These are phyloP conservation scores for Ictidomys tridecemlineatus DNA, from an alignment of 2,113 vertebrate genomes.

Conservation along the genomic window DNA sequence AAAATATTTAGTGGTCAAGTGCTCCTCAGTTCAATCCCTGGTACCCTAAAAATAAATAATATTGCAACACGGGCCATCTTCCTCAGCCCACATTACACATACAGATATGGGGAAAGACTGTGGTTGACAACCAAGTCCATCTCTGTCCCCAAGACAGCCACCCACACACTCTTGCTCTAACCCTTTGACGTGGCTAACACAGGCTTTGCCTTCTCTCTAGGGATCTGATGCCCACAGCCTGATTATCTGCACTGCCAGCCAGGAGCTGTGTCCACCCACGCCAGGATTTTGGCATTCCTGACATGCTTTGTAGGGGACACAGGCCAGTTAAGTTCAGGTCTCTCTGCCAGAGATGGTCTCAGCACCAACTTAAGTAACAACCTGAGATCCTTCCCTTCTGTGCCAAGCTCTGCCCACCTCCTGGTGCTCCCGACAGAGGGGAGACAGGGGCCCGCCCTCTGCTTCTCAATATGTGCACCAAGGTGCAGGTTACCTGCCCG, in stretches of 20 bases:
- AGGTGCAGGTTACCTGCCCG: background rate
- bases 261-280: background rate
- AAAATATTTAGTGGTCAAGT: too few species aligned
- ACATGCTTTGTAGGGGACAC: background rate
- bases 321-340: background rate
- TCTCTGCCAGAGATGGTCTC: constrained; percentile 57
- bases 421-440: background rate
- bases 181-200: background rate
- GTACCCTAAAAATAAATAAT: background rate
- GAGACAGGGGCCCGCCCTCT: background rate
- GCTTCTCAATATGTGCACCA: fast-evolving
- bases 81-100: background rate
- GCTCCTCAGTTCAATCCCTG: too few species aligned
- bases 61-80: background rate
- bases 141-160: constrained; percentile 3
- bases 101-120: background rate
- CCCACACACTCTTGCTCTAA: background rate
- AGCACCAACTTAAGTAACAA: background rate
- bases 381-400: background rate
- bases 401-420: background rate
- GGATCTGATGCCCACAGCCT: constrained; percentile 7
- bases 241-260: background rate
- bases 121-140: background rate
- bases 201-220: background rate
- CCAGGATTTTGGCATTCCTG: constrained; percentile 51